These are phyloP conservation scores for Halcyon leucocephala DNA, from an alignment of 2,797 vertebrate species.

Conservation along the genomic window DNA sequence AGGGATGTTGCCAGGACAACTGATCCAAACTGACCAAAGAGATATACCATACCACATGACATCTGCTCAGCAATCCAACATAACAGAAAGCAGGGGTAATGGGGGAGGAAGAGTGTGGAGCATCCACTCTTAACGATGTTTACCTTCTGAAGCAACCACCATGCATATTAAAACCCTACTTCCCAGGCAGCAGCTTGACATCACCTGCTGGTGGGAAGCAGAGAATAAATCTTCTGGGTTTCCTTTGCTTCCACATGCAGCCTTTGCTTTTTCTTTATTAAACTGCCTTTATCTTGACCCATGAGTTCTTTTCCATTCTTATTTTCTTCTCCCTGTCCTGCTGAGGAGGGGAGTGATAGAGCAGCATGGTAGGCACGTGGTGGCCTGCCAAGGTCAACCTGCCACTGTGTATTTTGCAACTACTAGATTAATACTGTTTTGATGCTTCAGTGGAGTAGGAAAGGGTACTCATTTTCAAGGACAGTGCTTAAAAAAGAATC, in stretches of 20 bases:
- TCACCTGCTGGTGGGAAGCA: background rate
- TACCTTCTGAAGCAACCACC: background rate
- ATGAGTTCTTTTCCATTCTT: background rate
- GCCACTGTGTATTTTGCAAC: background rate
- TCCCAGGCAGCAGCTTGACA: background rate
- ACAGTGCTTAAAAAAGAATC: conserved; percentile 18
- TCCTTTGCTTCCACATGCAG: accelerated
- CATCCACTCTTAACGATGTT: background rate
- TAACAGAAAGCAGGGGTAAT: background rate
- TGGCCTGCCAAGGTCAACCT: background rate
- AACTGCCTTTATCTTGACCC: background rate
- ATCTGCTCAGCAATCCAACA: background rate
- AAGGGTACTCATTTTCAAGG: conserved; percentile 52
- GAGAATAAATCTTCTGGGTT: background rate
- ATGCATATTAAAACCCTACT: background rate
- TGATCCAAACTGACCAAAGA: background rate
- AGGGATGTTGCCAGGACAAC: too few relatives aligned
- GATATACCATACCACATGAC: too few relatives aligned
- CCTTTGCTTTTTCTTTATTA: background rate
- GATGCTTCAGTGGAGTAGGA: conserved; percentile 16
- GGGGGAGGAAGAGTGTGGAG: too few relatives aligned
- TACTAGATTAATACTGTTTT: background rate
- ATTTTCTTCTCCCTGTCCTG: background rate
- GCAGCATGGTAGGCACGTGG: background rate
- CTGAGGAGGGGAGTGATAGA: background rate